A percentile compares a stretch with the other conserved stretches of the same genome.
These are phyloP conservation scores for Elaphurus davidianus DNA, from an alignment of 2,113 vertebrate genomes.

Conservation along the genomic window DNA sequence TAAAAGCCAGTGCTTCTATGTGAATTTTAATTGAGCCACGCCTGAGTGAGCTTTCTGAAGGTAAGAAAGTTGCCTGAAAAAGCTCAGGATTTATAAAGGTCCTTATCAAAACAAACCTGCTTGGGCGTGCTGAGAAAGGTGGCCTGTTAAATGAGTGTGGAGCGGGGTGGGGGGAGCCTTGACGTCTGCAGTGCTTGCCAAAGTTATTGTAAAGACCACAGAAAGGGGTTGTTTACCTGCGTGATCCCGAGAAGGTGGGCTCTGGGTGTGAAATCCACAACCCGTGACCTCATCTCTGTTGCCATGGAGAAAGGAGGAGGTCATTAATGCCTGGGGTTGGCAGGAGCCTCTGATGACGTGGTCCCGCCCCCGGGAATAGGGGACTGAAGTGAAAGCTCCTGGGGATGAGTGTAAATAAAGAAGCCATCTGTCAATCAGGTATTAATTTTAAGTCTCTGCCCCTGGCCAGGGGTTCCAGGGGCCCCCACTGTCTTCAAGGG, in stretches of 20 bases:
- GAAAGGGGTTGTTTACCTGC: not conserved
- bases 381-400: constrained; percentile 29
- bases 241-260: not conserved
- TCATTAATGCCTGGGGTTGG: constrained; percentile 62
- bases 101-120: constrained; percentile 63
- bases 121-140: not conserved
- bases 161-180: not conserved
- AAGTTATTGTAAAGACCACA: not conserved
- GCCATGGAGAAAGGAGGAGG: constrained; percentile 65
- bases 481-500: not conserved
- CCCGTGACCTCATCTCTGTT: constrained; percentile 55
- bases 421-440: constrained; percentile 14
- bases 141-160: not conserved
- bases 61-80: constrained; percentile 49
- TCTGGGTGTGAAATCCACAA: constrained; percentile 31
- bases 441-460: constrained; percentile 52
- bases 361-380: constrained; percentile 55
- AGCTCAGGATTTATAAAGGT: constrained; percentile 45
- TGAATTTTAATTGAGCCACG: constrained; percentile 47
- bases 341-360: constrained; percentile 31
- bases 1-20: constrained; percentile 12
- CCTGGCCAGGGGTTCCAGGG: constrained; percentile 1
- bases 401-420: constrained; percentile 56
- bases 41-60: constrained; percentile 50
- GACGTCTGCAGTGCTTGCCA: not conserved